Evolutionary conservation across 2,797 vertebrate genomes (phyloP), one percentile per base, ranked within the genome.

Genomic region (Bryconaethiops microstoma): DNA sequence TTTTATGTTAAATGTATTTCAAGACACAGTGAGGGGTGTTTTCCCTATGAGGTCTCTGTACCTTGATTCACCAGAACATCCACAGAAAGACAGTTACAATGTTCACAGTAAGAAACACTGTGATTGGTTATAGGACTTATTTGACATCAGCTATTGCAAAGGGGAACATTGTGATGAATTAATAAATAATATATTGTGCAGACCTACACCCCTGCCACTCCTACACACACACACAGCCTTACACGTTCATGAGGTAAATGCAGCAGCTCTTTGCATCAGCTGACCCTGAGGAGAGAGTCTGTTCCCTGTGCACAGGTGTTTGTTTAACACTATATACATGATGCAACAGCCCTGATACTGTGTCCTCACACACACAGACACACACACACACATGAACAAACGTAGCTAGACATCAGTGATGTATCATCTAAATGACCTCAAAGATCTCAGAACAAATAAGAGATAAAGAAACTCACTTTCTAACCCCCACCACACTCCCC

Each of bases 301-400:
- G 89, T 86, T 94, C 92, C 92, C 92, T 86, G 79, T 86, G 91
- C 90, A 91, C 80, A 88, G 89, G 89, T 42, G 84, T 90, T 87
- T 86, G 87, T 90, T 91, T 92, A 94, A 94, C 92, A 92, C 90
- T 91, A 90, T 92, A 92, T 93, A 94, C 75, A 91, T 95, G 94
- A 95, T 93, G 94, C 94, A 95, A 87, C 77, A 74, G 69, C 77
- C 63, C 65, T 60, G 63, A 80, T 73, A 62, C 42, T 23, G 85
- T 90, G 87, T 86, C 82, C 87, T 50, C 50, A 62, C 79, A 76
- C 45, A 77, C 70, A 76, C 19, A 74, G 40, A 76, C 64, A 19
- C 25, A 72, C 62, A 40, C 8, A 78, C 23, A 60, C 10, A 64
- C 75, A 63, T 45, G 35, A 60, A 79, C n/a, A 68, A 23, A 69